A percentile compares a stretch with the other conserved stretches of the same genome.
These are phyloP conservation scores for Leptobrachium leishanense DNA, from an alignment of 2,113 vertebrate species.

Conservation along the genomic window DNA sequence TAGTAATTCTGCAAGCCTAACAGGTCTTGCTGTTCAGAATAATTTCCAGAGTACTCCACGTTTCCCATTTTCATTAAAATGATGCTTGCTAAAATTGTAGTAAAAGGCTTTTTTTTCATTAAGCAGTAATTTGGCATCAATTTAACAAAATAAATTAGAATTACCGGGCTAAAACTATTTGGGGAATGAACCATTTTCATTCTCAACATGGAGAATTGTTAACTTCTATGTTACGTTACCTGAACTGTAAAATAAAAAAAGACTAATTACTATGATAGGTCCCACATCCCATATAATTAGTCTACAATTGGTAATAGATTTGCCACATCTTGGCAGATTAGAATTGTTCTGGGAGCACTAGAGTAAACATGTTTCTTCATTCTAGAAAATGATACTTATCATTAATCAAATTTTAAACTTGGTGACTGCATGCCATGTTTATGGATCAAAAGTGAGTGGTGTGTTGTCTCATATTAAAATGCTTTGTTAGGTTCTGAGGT, in stretches of 20 bases:
- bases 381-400: conserved; percentile 3
- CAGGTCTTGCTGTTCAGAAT: neutral
- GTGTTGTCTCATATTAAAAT: too few species aligned
- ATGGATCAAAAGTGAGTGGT: neutral
- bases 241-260: conserved; percentile 17
- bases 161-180: conserved; percentile 13
- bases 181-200: conserved; percentile 23
- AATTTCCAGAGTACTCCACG: neutral
- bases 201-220: conserved; percentile 31
- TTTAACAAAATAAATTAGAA: conserved; percentile 8
- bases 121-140: neutral
- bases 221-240: conserved; percentile 4
- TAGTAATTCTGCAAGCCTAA: neutral
- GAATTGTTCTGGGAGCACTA: conserved; percentile 14
- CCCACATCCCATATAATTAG: conserved; percentile 26
- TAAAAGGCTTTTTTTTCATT: neutral
- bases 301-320: conserved; percentile 24
- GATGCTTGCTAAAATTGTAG: neutral
- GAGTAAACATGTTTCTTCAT: conserved; percentile 11
- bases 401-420: conserved; percentile 21
- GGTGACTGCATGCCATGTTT: neutral
- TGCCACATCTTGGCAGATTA: conserved; percentile 3
- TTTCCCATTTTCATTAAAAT: neutral
- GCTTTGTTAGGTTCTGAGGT: too few species aligned
- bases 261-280: conserved; percentile 25